Evolutionary conservation across 2,888 invertebrate species (phyloP).

Genomic region (Netelia melanura): DNA sequence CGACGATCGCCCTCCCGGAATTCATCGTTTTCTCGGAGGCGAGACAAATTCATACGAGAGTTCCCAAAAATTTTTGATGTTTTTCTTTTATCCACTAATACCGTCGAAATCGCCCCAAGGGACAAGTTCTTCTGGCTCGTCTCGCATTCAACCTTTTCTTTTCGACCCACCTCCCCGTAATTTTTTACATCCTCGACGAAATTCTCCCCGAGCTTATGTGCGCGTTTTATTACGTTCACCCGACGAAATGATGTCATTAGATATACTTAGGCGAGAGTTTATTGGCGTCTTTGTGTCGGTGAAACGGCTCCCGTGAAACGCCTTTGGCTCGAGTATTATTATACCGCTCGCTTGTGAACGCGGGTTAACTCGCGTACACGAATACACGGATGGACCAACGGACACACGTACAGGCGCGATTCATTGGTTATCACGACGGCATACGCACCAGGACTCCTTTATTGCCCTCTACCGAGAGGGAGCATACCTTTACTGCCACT

Average conservation of each 20-base stretch:
- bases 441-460: conserved; percentile 68
- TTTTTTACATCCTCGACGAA: conserved; percentile 77
- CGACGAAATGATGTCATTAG: conserved; percentile 82
- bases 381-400: background rate
- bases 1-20: conserved; percentile 12
- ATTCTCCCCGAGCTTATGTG: conserved; percentile 75
- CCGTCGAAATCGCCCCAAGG: conserved; percentile 33
- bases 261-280: conserved; percentile 81
- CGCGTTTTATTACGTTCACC: conserved; percentile 77
- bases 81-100: conserved; percentile 45
- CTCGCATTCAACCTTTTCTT: conserved; percentile 60
- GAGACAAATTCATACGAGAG: conserved; percentile 12
- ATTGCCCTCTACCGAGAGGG: conserved; percentile 59
- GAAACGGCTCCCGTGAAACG: conserved; percentile 76
- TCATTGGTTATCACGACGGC: conserved; percentile 75
- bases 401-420: conserved; percentile 8
- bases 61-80: conserved; percentile 40
- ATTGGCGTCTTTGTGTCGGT: conserved; percentile 77
- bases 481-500: conserved; percentile 67
- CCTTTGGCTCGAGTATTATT: conserved; percentile 48
- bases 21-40: conserved; percentile 20
- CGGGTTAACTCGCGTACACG: conserved; percentile 42
- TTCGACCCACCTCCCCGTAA: background rate
- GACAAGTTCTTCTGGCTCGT: conserved; percentile 46
- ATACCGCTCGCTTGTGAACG: conserved; percentile 31